Conservation (phyloP, 2,113 vertebrate genomes). For the Calidris pugnax region DNA sequence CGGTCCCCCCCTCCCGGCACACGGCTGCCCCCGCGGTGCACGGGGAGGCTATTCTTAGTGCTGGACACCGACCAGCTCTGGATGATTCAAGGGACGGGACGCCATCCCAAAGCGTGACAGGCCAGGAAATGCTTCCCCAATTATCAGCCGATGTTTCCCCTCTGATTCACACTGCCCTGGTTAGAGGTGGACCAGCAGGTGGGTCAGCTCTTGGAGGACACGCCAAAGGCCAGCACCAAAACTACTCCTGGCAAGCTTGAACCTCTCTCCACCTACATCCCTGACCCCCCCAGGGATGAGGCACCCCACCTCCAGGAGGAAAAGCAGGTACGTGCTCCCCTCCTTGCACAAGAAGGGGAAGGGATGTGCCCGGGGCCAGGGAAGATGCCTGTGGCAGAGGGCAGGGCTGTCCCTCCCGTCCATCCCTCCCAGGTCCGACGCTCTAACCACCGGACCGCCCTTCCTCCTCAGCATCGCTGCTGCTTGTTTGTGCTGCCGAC, state of each 20-base stretch:
- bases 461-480: conserved; percentile 26
- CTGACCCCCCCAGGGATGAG: neutral
- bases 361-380: conserved; percentile 4
- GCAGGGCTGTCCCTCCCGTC: neutral
- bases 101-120: conserved; percentile 54
- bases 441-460: neutral
- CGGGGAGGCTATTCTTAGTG: conserved; percentile 53
- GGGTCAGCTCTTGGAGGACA: neutral
- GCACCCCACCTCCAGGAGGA: neutral
- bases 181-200: conserved; percentile 17
- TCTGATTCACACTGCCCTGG: conserved; percentile 7
- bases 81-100: conserved; percentile 60
- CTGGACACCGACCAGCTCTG: neutral
- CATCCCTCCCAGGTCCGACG: neutral
- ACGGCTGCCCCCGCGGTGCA: neutral
- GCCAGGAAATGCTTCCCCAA: conserved; percentile 64
- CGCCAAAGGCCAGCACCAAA: neutral
- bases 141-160: conserved; percentile 29
- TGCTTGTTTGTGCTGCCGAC: conserved; percentile 7
- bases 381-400: conserved; percentile 17
- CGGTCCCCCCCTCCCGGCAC: fast-evolving
- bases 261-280: neutral
- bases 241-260: neutral
- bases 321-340: neutral
- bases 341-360: neutral